Evolutionary conservation across 1,140 invertebrate species (phyloP).

Genomic region (Lutraria rhynchaena): DNA sequence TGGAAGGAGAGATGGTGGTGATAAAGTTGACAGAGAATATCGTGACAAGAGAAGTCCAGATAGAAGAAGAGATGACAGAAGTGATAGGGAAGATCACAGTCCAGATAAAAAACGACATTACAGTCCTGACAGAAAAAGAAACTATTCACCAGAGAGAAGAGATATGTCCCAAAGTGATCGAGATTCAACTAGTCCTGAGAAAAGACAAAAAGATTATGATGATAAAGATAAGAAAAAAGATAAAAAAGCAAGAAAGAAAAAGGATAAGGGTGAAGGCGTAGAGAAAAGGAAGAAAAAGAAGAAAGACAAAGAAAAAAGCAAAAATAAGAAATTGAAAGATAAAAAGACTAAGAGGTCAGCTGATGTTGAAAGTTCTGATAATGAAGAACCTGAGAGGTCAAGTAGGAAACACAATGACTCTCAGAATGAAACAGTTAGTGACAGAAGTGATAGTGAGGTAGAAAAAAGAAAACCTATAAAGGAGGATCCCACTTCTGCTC

Average conservation of each 20-base stretch:
- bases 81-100: slow-evolving; percentile 17
- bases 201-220: slow-evolving; percentile 29
- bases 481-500: slow-evolving; percentile 12
- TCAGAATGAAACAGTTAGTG: slow-evolving; percentile 32
- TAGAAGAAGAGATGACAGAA: background rate
- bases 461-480: background rate
- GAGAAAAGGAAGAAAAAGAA: slow-evolving; percentile 58
- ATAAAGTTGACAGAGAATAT: slow-evolving; percentile 19
- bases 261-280: slow-evolving; percentile 45
- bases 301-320: slow-evolving; percentile 50
- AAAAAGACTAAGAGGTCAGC: slow-evolving; percentile 31
- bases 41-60: slow-evolving; percentile 26
- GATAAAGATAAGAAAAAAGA: slow-evolving; percentile 46
- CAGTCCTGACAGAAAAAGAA: slow-evolving; percentile 25
- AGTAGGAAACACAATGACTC: slow-evolving; percentile 43
- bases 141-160: slow-evolving; percentile 1
- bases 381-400: slow-evolving; percentile 13
- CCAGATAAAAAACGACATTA: slow-evolving; percentile 20
- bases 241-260: slow-evolving; percentile 52
- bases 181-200: slow-evolving; percentile 24
- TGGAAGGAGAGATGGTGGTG: slow-evolving; percentile 23
- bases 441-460: slow-evolving; percentile 31
- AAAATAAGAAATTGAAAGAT: slow-evolving; percentile 55
- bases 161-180: background rate
- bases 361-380: slow-evolving; percentile 13